Evolutionary conservation across 2,113 vertebrate species (phyloP), one percentile per base, ranked within the genome.

Genomic region (Eidolon helvum): DNA sequence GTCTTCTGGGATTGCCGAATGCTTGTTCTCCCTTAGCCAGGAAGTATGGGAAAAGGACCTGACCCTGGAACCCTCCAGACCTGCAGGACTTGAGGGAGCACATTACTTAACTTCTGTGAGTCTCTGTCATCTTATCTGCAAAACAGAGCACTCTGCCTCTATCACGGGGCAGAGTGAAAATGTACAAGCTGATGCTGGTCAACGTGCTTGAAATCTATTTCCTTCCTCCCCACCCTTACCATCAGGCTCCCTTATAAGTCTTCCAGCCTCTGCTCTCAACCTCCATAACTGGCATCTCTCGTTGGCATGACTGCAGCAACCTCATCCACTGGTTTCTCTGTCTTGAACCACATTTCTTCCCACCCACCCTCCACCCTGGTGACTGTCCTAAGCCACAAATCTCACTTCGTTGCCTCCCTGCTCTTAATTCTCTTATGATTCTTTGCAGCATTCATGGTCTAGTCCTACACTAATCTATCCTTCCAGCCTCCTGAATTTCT

Each of bases 281-380:
- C 4, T 30, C 4, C 0, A 4, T 0, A 0, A 8, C 38, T 19
- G 30, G 40, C 48, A 7, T 19, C 48, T 38, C 38, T 45, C 65
- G 12, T 4, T 0, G 0, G 11, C 2, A 0, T 16, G 10, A 4
- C 6, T 22, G 2, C 55, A 38, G 7, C 15, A 6, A 0, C 11
- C 14, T 0, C 24, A 7, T 0, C 11, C 28, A 0, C 40, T 11
- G 10, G 14, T 15, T 59, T 74, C 18, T 45, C 82, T 19, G 19
- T 24, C 66, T 12, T 5, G 4, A 68, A 33, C 40, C 10, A 2
- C 19, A 21, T 53, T 7, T 63, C 57, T 18, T 82, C 59, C 57
- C 35, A 12, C 4, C 35, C 30, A 12, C 10, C 74, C 57, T 43
- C 48, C 53, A 38, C 26, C 38, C 84, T 1, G 3, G 26, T 3